Percentiles rank a stretch among this genome's conserved stretches.
phyloP scores from a whole-genome alignment of 2,888 invertebrate species.

The Nephrotoma flavescens region DNA sequence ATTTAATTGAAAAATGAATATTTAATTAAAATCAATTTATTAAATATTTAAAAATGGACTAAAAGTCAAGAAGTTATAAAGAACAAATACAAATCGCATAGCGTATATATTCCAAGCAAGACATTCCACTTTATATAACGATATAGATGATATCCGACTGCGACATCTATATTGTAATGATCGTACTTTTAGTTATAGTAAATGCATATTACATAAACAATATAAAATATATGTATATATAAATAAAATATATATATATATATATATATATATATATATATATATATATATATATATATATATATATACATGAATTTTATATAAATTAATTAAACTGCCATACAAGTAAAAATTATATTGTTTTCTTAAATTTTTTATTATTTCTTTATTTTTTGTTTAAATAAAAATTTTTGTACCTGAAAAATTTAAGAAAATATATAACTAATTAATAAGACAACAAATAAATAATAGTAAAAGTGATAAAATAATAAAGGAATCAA shows the following conservation, averaged over 20 bases:
- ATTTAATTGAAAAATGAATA: neutral
- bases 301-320: neutral
- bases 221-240: neutral
- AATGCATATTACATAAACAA: neutral
- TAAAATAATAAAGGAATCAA: neutral
- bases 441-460: neutral
- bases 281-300: neutral
- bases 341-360: neutral
- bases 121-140: neutral
- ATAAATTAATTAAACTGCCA: conserved; percentile 1
- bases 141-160: neutral
- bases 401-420: conserved; percentile 3
- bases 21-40: neutral
- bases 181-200: neutral
- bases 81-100: neutral
- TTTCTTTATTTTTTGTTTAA: neutral
- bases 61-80: neutral
- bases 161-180: neutral
- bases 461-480: neutral
- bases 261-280: neutral
- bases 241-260: neutral
- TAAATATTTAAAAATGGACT: neutral
- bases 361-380: conserved; percentile 1
- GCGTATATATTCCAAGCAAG: neutral
- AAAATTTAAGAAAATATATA: conserved; percentile 1